Evolutionary conservation across 2,797 vertebrate species (phyloP).

Genomic region (Poecilia wingei): DNA sequence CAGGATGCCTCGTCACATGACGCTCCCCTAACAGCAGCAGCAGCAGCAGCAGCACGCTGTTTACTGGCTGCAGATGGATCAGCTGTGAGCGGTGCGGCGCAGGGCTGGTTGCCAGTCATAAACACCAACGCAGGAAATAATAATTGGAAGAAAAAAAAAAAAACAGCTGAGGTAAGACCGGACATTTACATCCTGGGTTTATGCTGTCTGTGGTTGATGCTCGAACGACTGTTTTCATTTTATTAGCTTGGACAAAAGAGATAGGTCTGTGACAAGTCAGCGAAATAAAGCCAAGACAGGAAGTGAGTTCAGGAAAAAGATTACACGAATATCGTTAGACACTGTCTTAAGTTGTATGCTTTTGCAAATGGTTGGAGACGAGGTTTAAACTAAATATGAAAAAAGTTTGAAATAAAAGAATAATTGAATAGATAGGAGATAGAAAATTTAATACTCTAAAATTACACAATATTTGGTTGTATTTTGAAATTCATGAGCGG

Average conservation of each 20-base stretch:
- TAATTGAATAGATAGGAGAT: not conserved
- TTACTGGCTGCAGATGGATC: slow-evolving; percentile 2
- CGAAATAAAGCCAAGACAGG: slow-evolving; percentile 7
- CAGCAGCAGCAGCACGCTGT: not conserved
- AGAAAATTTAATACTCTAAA: not conserved
- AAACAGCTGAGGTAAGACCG: not conserved
- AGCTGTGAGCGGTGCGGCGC: not conserved
- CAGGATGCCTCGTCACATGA: slow-evolving; percentile 12
- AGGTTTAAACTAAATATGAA: not conserved
- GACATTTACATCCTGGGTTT: rapidly evolving
- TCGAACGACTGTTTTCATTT: rapidly evolving
- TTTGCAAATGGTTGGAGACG: not conserved
- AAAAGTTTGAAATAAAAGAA: not conserved
- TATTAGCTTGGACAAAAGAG: slow-evolving; percentile 17
- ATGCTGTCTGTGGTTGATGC: not conserved
- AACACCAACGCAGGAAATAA: not conserved
- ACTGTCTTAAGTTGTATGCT: not conserved
- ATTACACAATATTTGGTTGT: not conserved
- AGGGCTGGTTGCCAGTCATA: not conserved
- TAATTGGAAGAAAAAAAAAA: not conserved
- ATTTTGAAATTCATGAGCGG: slow-evolving; percentile 42
- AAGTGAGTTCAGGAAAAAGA: not conserved
- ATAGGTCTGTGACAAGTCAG: slow-evolving; percentile 7
- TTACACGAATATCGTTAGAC: not conserved
- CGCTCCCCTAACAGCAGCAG: not conserved